A percentile compares a stretch with the other conserved stretches of the same genome.
Evolutionary conservation across 64 coral and sea anemone species (phyloP).

Genomic region (Montipora sp.): DNA sequence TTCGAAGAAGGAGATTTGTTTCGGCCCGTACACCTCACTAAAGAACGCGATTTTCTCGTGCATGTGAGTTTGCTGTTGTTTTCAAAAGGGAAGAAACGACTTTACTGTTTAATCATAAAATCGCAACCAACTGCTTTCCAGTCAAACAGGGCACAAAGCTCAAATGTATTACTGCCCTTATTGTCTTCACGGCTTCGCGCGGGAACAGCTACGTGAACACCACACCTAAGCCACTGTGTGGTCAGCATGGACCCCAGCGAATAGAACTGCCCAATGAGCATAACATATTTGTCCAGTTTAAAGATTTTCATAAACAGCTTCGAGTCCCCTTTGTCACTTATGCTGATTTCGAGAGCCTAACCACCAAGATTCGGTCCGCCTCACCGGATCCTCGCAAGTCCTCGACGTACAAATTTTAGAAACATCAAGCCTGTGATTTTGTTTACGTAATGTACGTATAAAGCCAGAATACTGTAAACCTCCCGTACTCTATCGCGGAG

Average conservation of each 20-base stretch:
- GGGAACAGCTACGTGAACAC: constrained; percentile 41
- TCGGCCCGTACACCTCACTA: too few species aligned
- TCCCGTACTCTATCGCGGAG: constrained; percentile 65
- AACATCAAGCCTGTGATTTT: too few species aligned
- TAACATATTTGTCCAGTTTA: constrained; percentile 39
- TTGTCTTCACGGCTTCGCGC: constrained; percentile 67
- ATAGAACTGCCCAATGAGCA: constrained; percentile 41
- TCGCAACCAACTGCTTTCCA: too few species aligned
- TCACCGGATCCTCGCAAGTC: constrained; percentile 2
- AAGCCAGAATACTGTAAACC: neutral
- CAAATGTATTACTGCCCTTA: constrained; percentile 61
- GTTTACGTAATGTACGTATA: neutral
- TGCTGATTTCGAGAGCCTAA: too few species aligned
- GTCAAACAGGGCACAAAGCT: constrained; percentile 14
- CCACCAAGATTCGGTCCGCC: neutral
- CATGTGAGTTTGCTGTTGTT: constrained; percentile 59
- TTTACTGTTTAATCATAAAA: constrained; percentile 35
- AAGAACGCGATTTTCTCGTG: constrained; percentile 40
- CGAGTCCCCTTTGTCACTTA: neutral
- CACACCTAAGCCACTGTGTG: neutral
- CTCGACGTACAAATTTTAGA: constrained; percentile 30
- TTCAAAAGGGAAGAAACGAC: neutral
- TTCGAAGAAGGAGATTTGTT: too few species aligned
- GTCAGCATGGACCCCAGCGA: constrained; percentile 33
- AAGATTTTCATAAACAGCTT: constrained; percentile 71